phyloP scores from a whole-genome alignment of 1,140 invertebrate genomes.

The Ptiloglossa arizonensis region DNA sequence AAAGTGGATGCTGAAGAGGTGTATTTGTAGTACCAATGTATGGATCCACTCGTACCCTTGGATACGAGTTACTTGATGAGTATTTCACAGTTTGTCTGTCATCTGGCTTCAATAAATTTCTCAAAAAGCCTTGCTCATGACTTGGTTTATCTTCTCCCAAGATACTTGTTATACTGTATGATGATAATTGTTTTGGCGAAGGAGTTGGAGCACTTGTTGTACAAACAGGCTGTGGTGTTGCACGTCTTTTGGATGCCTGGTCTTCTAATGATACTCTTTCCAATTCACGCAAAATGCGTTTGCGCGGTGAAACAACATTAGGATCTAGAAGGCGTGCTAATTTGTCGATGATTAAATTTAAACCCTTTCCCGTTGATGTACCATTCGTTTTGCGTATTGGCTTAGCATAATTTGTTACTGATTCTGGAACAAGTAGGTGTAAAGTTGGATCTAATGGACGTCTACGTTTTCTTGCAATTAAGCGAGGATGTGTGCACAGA shows the following conservation, averaged over 20 bases:
- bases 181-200: constrained; percentile 84
- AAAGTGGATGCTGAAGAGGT: constrained; percentile 77
- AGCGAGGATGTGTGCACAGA: constrained; percentile 78
- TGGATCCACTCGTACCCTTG: constrained; percentile 75
- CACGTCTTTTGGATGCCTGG: constrained; percentile 78
- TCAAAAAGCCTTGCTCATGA: constrained; percentile 78
- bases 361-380: constrained; percentile 69
- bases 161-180: constrained; percentile 90
- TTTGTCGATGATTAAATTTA: constrained; percentile 80
- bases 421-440: constrained; percentile 74
- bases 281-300: constrained; percentile 88
- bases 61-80: constrained; percentile 76
- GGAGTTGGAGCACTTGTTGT: constrained; percentile 70
- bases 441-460: constrained; percentile 82
- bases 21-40: constrained; percentile 72
- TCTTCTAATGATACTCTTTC: constrained; percentile 89
- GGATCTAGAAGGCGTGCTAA: constrained; percentile 78
- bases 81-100: constrained; percentile 78
- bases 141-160: constrained; percentile 83
- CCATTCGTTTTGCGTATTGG: constrained; percentile 67
- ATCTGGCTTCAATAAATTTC: constrained; percentile 79
- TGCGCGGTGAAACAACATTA: constrained; percentile 87
- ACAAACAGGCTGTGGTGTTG: constrained; percentile 73
- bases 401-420: constrained; percentile 79
- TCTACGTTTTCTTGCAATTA: constrained; percentile 83